phyloP scores from a whole-genome alignment of 2,797 vertebrate genomes.

The Cossypha caffra region DNA sequence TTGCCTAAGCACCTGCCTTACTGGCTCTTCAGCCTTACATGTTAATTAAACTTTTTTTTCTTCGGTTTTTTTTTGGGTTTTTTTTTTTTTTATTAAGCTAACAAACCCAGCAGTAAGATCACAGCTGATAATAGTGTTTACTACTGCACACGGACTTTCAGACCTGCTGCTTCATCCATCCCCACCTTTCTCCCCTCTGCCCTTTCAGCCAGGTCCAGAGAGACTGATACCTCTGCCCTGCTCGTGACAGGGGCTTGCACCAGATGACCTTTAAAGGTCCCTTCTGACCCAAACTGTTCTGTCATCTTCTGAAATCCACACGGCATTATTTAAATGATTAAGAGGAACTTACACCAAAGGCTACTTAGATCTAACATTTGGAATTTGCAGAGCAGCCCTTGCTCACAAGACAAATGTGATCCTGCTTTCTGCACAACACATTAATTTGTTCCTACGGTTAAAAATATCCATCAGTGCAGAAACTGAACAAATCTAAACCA shows the following conservation, averaged over 20 bases:
- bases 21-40: neutral
- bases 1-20: constrained; percentile 22
- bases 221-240: neutral
- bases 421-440: neutral
- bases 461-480: neutral
- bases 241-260: neutral
- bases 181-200: neutral
- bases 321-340: neutral
- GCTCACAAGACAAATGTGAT: neutral
- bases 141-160: neutral
- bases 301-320: neutral
- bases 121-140: neutral
- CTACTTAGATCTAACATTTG: neutral
- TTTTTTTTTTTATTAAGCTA: neutral
- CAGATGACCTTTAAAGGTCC: neutral
- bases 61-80: no score
- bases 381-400: neutral
- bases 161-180: neutral
- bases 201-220: neutral
- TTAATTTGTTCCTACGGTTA: neutral
- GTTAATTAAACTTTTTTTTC: neutral
- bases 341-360: neutral
- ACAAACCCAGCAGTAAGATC: neutral
- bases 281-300: neutral
- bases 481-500: neutral